Conservation (phyloP, 2,888 invertebrate genomes). For the Crepidodera aurea region DNA sequence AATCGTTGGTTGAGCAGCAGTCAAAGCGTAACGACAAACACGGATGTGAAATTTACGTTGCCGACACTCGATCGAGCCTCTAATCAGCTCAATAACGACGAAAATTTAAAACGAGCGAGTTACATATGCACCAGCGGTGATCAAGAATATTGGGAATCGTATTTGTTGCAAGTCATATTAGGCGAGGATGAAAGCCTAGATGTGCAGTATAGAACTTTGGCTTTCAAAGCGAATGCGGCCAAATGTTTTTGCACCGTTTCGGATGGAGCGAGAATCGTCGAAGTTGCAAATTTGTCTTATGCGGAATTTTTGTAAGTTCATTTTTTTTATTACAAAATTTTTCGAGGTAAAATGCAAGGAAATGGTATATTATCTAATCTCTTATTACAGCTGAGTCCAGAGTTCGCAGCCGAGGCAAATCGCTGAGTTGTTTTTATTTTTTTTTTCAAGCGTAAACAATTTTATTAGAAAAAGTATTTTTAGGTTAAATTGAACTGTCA, state of each 20-base stretch:
- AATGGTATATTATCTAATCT: no score
- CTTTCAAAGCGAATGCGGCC: conserved; percentile 49
- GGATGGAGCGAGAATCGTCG: conserved; percentile 45
- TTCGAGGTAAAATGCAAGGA: no score
- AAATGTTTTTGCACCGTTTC: conserved; percentile 54
- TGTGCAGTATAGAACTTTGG: conserved; percentile 36
- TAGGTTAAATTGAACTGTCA: no score
- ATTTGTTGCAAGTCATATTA: conserved; percentile 40
- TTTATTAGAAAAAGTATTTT: no score
- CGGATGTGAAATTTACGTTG: conserved; percentile 34
- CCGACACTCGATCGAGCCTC: conserved; percentile 1
- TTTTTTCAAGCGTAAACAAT: no score
- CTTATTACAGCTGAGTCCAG: no score
- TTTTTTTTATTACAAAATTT: conserved; percentile 13
- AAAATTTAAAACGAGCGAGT: conserved; percentile 47
- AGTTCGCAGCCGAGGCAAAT: no score
- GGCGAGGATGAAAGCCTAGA: conserved; percentile 30
- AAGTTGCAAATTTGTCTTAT: conserved; percentile 41
- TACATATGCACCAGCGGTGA: conserved; percentile 46
- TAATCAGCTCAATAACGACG: conserved; percentile 19
- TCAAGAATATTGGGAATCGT: conserved; percentile 38
- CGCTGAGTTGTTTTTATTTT: no score
- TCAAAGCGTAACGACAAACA: no score
- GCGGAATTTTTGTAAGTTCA: conserved; percentile 49
- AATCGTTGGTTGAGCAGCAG: conserved; percentile 52